phyloP scores from a whole-genome alignment of 1,140 invertebrate genomes.

The Spodoptera frugiperda region DNA sequence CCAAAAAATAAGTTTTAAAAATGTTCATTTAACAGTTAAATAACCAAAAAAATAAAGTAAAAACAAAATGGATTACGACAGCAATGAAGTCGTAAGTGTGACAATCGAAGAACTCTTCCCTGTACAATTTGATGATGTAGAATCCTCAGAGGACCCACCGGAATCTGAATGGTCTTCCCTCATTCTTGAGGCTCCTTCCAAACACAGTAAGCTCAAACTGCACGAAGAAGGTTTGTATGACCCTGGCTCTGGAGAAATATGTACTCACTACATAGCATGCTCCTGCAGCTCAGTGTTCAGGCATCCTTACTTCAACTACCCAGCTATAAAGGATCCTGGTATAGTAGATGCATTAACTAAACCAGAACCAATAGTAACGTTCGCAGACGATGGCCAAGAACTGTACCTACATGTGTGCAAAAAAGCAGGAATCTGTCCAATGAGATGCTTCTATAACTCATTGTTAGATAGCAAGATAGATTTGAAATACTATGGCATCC shows the following conservation, averaged over 20 bases:
- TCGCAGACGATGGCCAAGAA: slow-evolving; percentile 74
- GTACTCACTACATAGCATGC: slow-evolving; percentile 70
- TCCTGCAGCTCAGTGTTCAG: slow-evolving; percentile 80
- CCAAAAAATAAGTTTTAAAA: too few relatives aligned
- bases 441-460: slow-evolving; percentile 69
- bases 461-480: slow-evolving; percentile 69
- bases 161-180: slow-evolving; percentile 67
- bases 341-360: slow-evolving; percentile 75
- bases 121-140: background rate
- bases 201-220: slow-evolving; percentile 54
- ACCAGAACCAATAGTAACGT: slow-evolving; percentile 61
- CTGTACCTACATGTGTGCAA: slow-evolving; percentile 75
- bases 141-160: slow-evolving; percentile 62
- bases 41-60: background rate
- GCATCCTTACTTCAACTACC: slow-evolving; percentile 82
- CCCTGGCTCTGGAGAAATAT: slow-evolving; percentile 73
- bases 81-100: background rate
- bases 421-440: slow-evolving; percentile 67
- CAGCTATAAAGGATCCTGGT: slow-evolving; percentile 80
- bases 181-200: slow-evolving; percentile 27
- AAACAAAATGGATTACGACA: background rate
- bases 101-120: background rate
- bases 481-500: slow-evolving; percentile 79
- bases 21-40: too few relatives aligned
- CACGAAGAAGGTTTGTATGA: slow-evolving; percentile 63